A percentile compares a stretch with the other conserved stretches of the same genome.
These are phyloP conservation scores for Polydrusus cervinus DNA, from an alignment of 2,888 invertebrate genomes.

Conservation along the genomic window DNA sequence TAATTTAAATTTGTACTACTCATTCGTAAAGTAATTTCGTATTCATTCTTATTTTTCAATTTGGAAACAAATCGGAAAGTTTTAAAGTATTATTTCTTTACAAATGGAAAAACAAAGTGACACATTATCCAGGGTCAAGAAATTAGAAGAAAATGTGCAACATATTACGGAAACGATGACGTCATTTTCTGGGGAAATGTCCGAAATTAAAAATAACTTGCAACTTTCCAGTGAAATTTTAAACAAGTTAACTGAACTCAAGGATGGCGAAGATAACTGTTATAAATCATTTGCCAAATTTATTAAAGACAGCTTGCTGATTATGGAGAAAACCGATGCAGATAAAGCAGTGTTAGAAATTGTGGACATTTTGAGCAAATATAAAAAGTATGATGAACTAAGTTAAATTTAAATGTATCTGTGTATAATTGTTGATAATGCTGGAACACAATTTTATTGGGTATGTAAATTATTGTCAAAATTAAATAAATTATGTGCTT, in stretches of 20 bases:
- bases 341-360: slow-evolving; percentile 58
- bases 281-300: slow-evolving; percentile 56
- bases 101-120: slow-evolving; percentile 16
- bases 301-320: too few species aligned
- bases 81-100: not conserved
- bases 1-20: not conserved
- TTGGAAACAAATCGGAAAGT: not conserved
- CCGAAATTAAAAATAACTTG: slow-evolving; percentile 47
- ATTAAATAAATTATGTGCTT: too few species aligned
- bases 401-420: not conserved
- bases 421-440: too few species aligned
- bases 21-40: not conserved
- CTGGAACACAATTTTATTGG: not conserved
- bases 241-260: slow-evolving; percentile 49
- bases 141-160: slow-evolving; percentile 27
- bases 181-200: slow-evolving; percentile 27
- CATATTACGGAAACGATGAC: slow-evolving; percentile 27
- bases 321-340: slow-evolving; percentile 54
- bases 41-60: not conserved
- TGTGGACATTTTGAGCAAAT: slow-evolving; percentile 58
- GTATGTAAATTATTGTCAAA: too few species aligned
- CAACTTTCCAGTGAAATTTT: slow-evolving; percentile 57
- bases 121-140: too few species aligned
- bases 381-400: slow-evolving; percentile 39
- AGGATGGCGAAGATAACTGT: slow-evolving; percentile 45